Conservation (phyloP, 2,888 invertebrate genomes). For the Netelia virgata region DNA sequence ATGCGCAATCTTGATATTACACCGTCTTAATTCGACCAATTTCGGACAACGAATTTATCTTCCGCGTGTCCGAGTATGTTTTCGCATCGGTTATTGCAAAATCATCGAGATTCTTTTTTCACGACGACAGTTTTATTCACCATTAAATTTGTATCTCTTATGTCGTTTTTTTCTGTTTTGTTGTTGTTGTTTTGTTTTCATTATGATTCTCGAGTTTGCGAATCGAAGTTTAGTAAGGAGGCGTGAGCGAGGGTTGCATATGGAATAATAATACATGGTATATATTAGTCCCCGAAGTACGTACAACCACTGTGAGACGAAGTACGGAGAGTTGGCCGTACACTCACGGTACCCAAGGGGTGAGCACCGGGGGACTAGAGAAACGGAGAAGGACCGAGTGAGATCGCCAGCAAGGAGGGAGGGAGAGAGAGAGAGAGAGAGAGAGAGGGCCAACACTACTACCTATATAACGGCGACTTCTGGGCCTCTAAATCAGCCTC, state of each 20-base stretch:
- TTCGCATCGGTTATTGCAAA: conserved; percentile 34
- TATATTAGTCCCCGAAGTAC: conserved; percentile 41
- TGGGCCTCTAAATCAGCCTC: conserved; percentile 84
- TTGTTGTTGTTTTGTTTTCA: conserved; percentile 3
- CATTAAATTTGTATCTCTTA: background rate
- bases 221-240: no score
- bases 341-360: conserved; percentile 35
- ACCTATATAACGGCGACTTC: conserved; percentile 82
- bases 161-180: no score
- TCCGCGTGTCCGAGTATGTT: conserved; percentile 42
- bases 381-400: conserved; percentile 74
- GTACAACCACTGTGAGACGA: conserved; percentile 70
- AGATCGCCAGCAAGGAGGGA: conserved; percentile 60
- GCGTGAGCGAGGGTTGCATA: no score
- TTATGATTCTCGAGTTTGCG: background rate
- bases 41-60: conserved; percentile 57
- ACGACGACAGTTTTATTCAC: conserved; percentile 32
- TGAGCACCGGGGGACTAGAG: conserved; percentile 75
- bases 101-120: conserved; percentile 40
- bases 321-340: conserved; percentile 70
- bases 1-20: conserved; percentile 69
- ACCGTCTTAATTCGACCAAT: conserved; percentile 76
- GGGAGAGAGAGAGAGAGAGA: background rate
- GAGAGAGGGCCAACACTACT: conserved; percentile 55
- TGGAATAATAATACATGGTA: conserved; percentile 14